Conservation (phyloP, 2,888 invertebrate genomes). For the Apamea sordens region DNA sequence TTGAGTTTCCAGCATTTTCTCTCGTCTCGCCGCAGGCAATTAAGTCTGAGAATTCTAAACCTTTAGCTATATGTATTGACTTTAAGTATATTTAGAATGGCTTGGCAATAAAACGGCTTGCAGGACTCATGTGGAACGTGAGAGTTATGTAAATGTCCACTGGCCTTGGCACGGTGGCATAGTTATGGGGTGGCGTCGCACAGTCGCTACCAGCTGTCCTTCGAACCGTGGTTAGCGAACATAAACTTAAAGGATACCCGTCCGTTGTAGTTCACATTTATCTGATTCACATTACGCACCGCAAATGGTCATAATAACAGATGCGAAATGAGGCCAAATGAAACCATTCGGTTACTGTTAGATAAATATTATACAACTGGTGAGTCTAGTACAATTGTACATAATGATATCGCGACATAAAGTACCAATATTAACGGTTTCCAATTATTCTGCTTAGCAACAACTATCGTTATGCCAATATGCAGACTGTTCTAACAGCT, state of each 20-base stretch:
- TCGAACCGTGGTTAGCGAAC: constrained; percentile 44
- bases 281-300: constrained; percentile 35
- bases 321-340: constrained; percentile 58
- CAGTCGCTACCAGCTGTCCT: constrained; percentile 60
- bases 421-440: constrained; percentile 30
- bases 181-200: constrained; percentile 70
- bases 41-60: constrained; percentile 35
- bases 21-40: constrained; percentile 16
- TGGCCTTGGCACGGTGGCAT: constrained; percentile 82
- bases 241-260: constrained; percentile 51
- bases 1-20: constrained; percentile 16
- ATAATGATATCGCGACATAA: constrained; percentile 22
- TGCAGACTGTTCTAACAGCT: constrained; percentile 33
- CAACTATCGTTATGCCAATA: constrained; percentile 39
- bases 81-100: constrained; percentile 51
- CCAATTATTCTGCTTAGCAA: constrained; percentile 31
- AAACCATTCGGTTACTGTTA: constrained; percentile 39
- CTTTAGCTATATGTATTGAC: constrained; percentile 27
- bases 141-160: constrained; percentile 76
- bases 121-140: constrained; percentile 70
- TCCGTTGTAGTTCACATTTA: constrained; percentile 18
- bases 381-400: constrained; percentile 17
- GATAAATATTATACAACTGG: constrained; percentile 54
- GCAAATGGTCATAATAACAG: constrained; percentile 52
- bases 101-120: constrained; percentile 63